Evolutionary conservation across 2,888 invertebrate genomes (phyloP), one percentile per base, ranked within the genome.

Genomic region (Pseudococcus viburni): DNA sequence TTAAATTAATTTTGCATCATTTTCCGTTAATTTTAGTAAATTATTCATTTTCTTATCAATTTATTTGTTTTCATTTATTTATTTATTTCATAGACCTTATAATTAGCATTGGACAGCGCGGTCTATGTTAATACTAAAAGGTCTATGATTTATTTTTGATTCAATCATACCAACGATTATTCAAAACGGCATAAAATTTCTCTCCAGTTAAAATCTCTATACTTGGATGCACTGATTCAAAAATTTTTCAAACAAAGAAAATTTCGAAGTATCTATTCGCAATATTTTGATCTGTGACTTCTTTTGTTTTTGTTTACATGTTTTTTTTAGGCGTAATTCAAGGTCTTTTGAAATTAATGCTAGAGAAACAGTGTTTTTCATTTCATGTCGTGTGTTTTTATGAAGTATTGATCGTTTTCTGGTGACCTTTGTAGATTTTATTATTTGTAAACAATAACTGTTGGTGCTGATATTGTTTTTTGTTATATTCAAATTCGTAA

Each of bases 241-340:
- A 39, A 77, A 77, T 8, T n/a, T 9, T 6, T 26, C 68, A 17
- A 77, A 77, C 77, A 77, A 77, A 77, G 77, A 77, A 77, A 39
- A n/a, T 77, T 15, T 17, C 12, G 15, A 33, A 42, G 77, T 9
- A n/a, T 77, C n/a, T 0, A 9, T 77, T 77, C 77, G 0, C 7
- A 5, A 77, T 39, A 42, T 51, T 77, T 51, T 80, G 33, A 83
- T 80, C 83, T 88, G 88, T 88, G 88, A 9, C n/a, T 85, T 88
- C 87, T 77, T 88, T 73, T 88, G 88, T 88, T 88, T 85, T 88
- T 88, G 84, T 88, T 88, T 88, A 88, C 88, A 88, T 48, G 77
- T 87, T 87, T 87, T 84, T n/a, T 88, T 85, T 64, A 85, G 73
- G 68, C 73, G 46, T 84, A 68, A 48, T 88, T 88, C 88, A 88